These are phyloP conservation scores for Laticauda laticaudata DNA, from an alignment of 2,113 vertebrate species.

Conservation along the genomic window DNA sequence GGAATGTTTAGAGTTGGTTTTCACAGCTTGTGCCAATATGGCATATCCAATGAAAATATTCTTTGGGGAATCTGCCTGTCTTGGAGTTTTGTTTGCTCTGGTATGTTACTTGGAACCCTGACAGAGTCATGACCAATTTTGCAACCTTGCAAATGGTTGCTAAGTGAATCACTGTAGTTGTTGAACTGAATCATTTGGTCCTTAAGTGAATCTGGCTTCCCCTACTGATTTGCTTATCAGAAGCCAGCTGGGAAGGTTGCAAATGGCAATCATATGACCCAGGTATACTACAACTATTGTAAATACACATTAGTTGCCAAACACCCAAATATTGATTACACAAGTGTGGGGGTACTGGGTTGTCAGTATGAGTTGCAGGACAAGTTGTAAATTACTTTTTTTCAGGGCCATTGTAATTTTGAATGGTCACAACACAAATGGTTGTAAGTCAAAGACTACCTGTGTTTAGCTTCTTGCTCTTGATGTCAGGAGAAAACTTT, in stretches of 20 bases:
- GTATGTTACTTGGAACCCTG: too few relatives aligned
- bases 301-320: not conserved
- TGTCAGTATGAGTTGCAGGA: not conserved
- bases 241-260: not conserved
- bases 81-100: too few relatives aligned
- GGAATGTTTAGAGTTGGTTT: too few relatives aligned
- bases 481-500: not conserved
- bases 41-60: too few relatives aligned
- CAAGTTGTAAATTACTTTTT: not conserved
- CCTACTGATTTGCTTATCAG: not conserved
- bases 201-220: not conserved
- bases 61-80: too few relatives aligned
- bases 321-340: not conserved
- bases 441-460: not conserved
- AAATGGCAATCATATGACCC: not conserved
- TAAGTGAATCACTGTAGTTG: too few relatives aligned
- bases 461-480: not conserved
- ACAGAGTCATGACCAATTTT: too few relatives aligned
- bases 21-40: too few relatives aligned
- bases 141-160: too few relatives aligned
- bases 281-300: not conserved
- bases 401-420: not conserved
- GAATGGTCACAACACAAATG: too few relatives aligned
- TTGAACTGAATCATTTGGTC: not conserved
- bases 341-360: not conserved